Conservation (phyloP, 2,797 vertebrate genomes). For the Sylvilagus floridanus region DNA sequence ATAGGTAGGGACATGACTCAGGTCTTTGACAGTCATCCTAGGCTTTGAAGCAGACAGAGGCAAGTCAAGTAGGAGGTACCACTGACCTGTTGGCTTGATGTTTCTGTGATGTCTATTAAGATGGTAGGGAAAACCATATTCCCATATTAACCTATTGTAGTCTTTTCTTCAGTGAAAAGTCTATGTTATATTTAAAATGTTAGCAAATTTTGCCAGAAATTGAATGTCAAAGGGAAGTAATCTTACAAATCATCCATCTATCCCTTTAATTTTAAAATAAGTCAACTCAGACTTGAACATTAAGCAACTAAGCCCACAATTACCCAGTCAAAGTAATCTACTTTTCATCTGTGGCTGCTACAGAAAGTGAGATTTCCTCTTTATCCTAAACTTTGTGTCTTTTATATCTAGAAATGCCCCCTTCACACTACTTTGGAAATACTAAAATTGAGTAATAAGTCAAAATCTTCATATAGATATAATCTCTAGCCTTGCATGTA, state of each 20-base stretch:
- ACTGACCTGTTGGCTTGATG: accelerated
- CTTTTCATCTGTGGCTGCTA: not conserved
- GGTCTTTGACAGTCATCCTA: not conserved
- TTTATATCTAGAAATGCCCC: not conserved
- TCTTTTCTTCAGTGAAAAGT: slow-evolving; percentile 4
- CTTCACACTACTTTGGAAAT: not conserved
- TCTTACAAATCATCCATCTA: not conserved
- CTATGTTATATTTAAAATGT: slow-evolving; percentile 28
- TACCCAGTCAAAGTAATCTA: not conserved
- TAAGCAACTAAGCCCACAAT: not conserved
- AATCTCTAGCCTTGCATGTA: slow-evolving; percentile 45
- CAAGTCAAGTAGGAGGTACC: not conserved
- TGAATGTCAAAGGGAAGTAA: slow-evolving; percentile 11
- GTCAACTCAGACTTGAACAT: slow-evolving; percentile 2
- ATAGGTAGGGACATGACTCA: not conserved
- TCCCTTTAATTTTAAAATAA: slow-evolving; percentile 46
- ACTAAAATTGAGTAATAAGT: slow-evolving; percentile 48
- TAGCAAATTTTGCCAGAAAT: slow-evolving; percentile 7
- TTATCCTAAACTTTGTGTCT: slow-evolving; percentile 9
- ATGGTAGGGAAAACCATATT: not conserved
- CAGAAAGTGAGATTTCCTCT: slow-evolving; percentile 15
- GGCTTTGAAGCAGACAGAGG: not conserved
- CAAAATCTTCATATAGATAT: slow-evolving; percentile 50
- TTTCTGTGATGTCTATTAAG: not conserved
- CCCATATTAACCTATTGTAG: not conserved